A percentile compares a stretch with the other conserved stretches of the same genome.
Evolutionary conservation across 2,113 vertebrate species (phyloP).

Genomic region (Vombatus ursinus): DNA sequence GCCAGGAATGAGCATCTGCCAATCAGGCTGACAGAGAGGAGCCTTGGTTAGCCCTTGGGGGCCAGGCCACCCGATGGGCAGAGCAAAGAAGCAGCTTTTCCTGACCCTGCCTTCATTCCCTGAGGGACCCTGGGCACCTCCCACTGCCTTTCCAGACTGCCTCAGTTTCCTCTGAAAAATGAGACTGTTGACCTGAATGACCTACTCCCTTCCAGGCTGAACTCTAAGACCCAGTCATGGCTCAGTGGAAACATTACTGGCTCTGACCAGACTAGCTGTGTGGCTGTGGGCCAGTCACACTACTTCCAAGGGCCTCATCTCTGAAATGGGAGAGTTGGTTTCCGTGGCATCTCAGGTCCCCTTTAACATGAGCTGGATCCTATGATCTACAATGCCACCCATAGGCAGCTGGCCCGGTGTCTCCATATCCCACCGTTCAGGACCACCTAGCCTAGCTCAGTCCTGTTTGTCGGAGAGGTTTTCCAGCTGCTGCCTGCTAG

Average conservation of each 20-base stretch:
- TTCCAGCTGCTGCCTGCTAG: neutral
- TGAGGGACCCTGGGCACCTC: neutral
- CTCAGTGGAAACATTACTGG: neutral
- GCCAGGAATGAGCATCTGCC: neutral
- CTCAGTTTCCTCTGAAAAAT: neutral
- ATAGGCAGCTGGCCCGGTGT: neutral
- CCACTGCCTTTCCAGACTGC: neutral
- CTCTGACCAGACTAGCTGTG: too few relatives aligned
- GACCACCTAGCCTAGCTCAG: neutral
- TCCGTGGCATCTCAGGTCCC: too few relatives aligned
- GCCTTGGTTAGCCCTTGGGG: too few relatives aligned
- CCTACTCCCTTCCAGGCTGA: neutral
- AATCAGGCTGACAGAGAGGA: too few relatives aligned
- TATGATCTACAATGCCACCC: neutral
- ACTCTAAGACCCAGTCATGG: neutral
- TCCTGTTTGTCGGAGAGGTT: neutral
- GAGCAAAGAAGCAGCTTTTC: neutral
- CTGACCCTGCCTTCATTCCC: neutral
- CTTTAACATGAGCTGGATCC: too few relatives aligned
- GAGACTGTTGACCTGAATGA: neutral
- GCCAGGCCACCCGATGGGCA: neutral
- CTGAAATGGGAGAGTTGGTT: neutral
- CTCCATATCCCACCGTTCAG: too few relatives aligned
- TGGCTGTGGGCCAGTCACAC: too few relatives aligned
- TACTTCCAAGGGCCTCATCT: neutral